Base-by-base conservation (phyloP, 37 sponge, comb jelly and placozoan genomes). In the Ianthella basta region DNA sequence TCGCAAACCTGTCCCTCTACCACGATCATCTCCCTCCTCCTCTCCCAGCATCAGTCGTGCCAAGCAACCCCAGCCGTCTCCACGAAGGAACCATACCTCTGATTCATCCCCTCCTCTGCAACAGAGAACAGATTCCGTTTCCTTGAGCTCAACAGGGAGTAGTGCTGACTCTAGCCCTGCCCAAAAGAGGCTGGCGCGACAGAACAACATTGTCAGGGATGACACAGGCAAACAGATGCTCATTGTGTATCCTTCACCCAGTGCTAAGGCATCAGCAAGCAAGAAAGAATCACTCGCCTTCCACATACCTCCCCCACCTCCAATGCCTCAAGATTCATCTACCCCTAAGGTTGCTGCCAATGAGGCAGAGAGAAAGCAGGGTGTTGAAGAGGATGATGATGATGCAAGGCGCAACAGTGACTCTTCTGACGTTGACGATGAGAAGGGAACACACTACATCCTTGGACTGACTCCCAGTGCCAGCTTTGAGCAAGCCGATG, bases 281-380 rank as follows among this genome's bases (percentile, higher is more conserved):
- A 40, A 21, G 15, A 78, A 29, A 36, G 86, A 15, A n/a, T n/a
- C 66, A 3, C 27, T 92, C 0, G 53, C 85, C 0, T 88, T 88
- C 82, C 85, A 88, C 20, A 74, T 88, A 15, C 92, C 92, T 68
- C 92, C 92, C 19, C 92, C 92, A 18, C 89, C 92, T 34, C 80
- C 88, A 0, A 24, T 13, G 50, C 73, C 36, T 15, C 64, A 64
- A 20, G 84, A 75, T 20, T 24, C 53, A 16, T 30, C 2, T 10
- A 55, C 67, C 0, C 50, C 50, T 3, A 44, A 44, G 50, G 50
- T 44, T 44, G 50, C 50, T 3, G 50, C 50, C 8, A 38, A 77
- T 6, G 85, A 59, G n/a, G 73, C 20, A 0, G 81, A 27, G 73
- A 34, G 8, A 53, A 59, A 30, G 56, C 29, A 27, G 34, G 84